Evolutionary conservation across 1,140 invertebrate genomes (phyloP).

Genomic region (Chrysoperla carnea): DNA sequence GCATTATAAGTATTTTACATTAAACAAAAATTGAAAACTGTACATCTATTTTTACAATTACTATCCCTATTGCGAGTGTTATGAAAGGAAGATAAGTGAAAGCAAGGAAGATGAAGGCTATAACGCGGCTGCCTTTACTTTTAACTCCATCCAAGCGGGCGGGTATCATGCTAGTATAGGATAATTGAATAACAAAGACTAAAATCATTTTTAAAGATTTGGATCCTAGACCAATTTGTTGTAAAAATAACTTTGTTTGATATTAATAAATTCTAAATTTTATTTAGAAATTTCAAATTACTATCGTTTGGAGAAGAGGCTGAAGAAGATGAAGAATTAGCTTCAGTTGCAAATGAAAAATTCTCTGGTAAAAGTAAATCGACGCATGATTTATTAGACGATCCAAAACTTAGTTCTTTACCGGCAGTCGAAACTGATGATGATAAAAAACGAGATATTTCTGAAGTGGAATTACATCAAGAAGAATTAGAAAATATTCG

Average conservation of each 20-base stretch:
- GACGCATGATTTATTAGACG: constrained; percentile 79
- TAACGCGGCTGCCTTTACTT: too few relatives aligned
- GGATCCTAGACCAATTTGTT: too few relatives aligned
- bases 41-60: too few relatives aligned
- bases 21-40: too few relatives aligned
- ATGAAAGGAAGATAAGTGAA: too few relatives aligned
- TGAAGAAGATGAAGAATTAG: constrained; percentile 89
- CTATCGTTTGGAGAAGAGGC: constrained; percentile 96
- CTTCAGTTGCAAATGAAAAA: constrained; percentile 44
- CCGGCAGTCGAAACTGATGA: constrained; percentile 27
- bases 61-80: too few relatives aligned
- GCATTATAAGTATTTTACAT: too few relatives aligned
- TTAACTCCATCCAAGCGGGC: too few relatives aligned
- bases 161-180: too few relatives aligned
- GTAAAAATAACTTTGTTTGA: background rate
- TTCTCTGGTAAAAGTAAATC: constrained; percentile 69
- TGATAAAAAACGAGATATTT: constrained; percentile 11
- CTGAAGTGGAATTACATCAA: constrained; percentile 25
- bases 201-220: too few relatives aligned
- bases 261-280: constrained; percentile 3
- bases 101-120: too few relatives aligned
- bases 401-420: constrained; percentile 72
- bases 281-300: constrained; percentile 78
- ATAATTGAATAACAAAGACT: too few relatives aligned
- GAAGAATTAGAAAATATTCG: constrained; percentile 31